Percentiles rank a stretch among this genome's conserved stretches.
Evolutionary conservation across 2,888 invertebrate genomes (phyloP).

Genomic region (Melieria omissa): DNA sequence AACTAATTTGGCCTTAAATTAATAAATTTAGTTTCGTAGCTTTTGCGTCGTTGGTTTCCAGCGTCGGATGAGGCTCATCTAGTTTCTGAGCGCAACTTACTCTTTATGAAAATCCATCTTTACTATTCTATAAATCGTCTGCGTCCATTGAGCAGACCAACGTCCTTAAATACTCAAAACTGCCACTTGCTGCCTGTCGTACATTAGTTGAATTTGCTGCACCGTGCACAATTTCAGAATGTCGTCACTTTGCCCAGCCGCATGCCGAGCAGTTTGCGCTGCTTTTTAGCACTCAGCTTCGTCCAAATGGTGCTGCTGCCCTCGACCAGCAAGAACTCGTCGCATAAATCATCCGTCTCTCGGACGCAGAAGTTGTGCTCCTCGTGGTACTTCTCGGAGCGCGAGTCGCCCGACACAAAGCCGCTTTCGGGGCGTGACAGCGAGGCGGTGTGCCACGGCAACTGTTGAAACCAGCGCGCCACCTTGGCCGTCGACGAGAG

Average conservation of each 20-base stretch:
- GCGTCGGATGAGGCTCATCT: too few species aligned
- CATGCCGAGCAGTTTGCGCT: conserved; percentile 75
- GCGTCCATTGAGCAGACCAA: too few species aligned
- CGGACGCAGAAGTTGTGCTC: conserved; percentile 66
- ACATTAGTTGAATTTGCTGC: too few species aligned
- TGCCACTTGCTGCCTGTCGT: too few species aligned
- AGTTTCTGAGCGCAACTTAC: too few species aligned
- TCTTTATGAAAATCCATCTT: too few species aligned
- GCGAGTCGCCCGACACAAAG: conserved; percentile 76
- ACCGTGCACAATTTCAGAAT: conserved; percentile 66
- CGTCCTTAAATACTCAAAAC: too few species aligned
- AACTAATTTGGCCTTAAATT: too few species aligned
- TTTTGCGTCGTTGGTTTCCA: too few species aligned
- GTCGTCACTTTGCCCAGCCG: conserved; percentile 79
- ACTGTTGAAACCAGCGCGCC: conserved; percentile 83
- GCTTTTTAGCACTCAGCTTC: conserved; percentile 77
- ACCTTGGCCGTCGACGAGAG: conserved; percentile 82
- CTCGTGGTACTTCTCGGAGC: conserved; percentile 69
- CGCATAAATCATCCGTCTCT: conserved; percentile 68
- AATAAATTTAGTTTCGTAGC: too few species aligned
- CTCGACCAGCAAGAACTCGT: conserved; percentile 74
- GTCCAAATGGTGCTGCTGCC: conserved; percentile 75
- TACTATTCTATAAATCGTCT: too few species aligned
- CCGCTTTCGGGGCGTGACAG: conserved; percentile 82
- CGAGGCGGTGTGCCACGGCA: conserved; percentile 70